Evolutionary conservation across 2,113 vertebrate species (phyloP).

Genomic region (Syrrhaptes paradoxus): DNA sequence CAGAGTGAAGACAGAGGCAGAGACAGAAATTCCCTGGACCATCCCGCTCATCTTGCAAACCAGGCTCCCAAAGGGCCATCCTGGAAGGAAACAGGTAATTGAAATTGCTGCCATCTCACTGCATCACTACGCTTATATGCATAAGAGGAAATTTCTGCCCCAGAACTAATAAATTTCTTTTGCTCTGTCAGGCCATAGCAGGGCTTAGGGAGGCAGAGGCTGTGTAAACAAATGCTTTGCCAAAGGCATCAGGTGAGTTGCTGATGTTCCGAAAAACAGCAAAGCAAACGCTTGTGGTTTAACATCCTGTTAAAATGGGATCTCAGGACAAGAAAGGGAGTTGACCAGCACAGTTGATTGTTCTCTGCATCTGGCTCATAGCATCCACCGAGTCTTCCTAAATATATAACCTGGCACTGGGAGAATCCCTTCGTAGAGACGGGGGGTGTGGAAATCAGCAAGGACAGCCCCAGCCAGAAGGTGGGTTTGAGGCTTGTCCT

Average conservation of each 20-base stretch:
- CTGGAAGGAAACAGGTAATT: conserved; percentile 63
- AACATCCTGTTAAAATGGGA: accelerated
- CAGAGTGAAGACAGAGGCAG: conserved; percentile 92
- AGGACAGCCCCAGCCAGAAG: background rate
- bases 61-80: conserved; percentile 93
- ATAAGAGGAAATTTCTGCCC: background rate
- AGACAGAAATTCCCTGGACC: conserved; percentile 92
- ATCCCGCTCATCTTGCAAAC: conserved; percentile 93
- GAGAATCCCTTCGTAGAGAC: background rate
- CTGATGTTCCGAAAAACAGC: background rate
- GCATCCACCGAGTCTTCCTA: background rate
- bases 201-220: background rate
- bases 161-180: background rate
- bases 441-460: background rate
- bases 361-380: background rate
- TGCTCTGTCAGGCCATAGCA: background rate
- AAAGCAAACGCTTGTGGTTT: background rate
- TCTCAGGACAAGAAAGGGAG: background rate
- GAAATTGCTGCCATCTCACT: background rate
- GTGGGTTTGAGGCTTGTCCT: background rate
- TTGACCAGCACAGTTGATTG: accelerated
- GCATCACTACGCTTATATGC: accelerated
- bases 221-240: background rate
- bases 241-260: background rate
- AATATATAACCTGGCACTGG: background rate